These are phyloP conservation scores for Cuniculus paca DNA, from an alignment of 2,797 vertebrate species.

Conservation along the genomic window DNA sequence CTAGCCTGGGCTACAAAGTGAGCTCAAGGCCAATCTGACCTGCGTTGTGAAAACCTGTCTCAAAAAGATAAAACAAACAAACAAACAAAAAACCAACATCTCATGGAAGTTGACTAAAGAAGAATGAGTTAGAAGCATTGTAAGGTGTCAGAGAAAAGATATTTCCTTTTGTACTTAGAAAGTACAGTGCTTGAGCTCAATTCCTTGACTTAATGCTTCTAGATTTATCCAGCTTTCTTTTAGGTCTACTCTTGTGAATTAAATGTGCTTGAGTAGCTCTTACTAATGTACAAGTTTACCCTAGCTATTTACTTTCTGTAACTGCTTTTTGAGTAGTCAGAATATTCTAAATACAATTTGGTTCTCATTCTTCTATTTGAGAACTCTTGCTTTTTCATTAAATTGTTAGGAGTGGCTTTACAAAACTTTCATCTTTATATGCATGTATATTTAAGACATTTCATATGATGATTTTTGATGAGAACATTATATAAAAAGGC, in stretches of 20 bases:
- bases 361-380: background rate
- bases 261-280: background rate
- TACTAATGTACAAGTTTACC: background rate
- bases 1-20: background rate
- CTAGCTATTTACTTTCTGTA: background rate
- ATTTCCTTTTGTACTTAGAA: conserved; percentile 11
- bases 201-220: background rate
- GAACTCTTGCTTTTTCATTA: background rate
- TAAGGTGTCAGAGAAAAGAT: background rate
- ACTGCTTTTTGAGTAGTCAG: background rate
- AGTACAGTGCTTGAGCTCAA: background rate
- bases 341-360: background rate
- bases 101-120: background rate
- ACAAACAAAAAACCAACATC: background rate
- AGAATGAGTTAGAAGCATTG: background rate
- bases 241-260: background rate
- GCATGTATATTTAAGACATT: background rate
- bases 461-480: background rate
- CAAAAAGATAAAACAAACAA: background rate
- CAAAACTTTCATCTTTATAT: background rate
- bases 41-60: background rate
- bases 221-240: background rate
- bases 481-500: background rate
- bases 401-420: background rate
- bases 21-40: background rate